Conservation (phyloP, 2,797 vertebrate genomes). For the Chelmon rostratus region DNA sequence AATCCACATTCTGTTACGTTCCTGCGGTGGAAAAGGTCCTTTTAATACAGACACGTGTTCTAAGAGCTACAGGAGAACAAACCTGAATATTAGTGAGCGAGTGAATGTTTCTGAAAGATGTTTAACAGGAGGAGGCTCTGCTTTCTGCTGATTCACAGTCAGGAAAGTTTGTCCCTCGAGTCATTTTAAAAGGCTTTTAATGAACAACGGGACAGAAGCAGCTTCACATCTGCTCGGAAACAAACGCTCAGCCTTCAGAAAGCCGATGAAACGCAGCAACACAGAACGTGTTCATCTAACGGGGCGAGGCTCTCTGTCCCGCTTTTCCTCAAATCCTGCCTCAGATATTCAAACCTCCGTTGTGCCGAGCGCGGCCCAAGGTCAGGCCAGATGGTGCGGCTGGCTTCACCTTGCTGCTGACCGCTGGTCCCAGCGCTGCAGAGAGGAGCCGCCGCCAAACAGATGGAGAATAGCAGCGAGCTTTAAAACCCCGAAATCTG, state of each 20-base stretch:
- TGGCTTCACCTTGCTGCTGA: slow-evolving; percentile 84
- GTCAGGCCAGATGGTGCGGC: slow-evolving; percentile 83
- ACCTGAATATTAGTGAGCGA: slow-evolving; percentile 1
- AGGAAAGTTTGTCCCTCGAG: neutral
- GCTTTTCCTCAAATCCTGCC: slow-evolving; percentile 33
- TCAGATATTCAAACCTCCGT: slow-evolving; percentile 33
- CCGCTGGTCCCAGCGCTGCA: slow-evolving; percentile 76
- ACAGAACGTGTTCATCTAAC: slow-evolving; percentile 3
- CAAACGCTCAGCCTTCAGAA: neutral
- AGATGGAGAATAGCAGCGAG: slow-evolving; percentile 80
- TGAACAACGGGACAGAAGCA: neutral
- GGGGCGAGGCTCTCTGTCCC: neutral
- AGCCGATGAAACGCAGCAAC: neutral
- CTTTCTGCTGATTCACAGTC: neutral
- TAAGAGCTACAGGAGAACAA: no score
- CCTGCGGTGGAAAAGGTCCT: no score
- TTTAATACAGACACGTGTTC: no score
- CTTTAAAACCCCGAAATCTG: slow-evolving; percentile 72
- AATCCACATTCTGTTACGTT: neutral
- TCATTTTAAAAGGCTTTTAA: neutral
- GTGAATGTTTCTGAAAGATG: neutral
- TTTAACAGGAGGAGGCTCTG: no score
- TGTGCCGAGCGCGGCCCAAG: slow-evolving; percentile 70
- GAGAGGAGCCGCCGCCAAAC: slow-evolving; percentile 75
- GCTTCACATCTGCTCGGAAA: neutral